A percentile compares a stretch with the other conserved stretches of the same genome.
Conservation (phyloP, 2,888 invertebrate species). For the Palloptera scutellata region DNA sequence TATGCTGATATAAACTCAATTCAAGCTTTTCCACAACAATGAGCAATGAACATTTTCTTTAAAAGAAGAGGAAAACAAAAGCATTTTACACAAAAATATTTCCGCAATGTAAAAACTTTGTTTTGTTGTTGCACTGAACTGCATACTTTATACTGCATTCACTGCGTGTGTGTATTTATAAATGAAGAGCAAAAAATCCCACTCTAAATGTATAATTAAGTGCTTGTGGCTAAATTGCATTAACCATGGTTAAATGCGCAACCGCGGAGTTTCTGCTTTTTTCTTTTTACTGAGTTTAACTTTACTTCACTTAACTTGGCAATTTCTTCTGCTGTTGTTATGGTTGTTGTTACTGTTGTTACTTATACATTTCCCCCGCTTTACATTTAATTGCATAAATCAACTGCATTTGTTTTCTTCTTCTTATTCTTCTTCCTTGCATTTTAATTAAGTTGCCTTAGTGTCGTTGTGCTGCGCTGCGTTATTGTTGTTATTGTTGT, state of each 20-base stretch:
- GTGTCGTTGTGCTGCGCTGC: background rate
- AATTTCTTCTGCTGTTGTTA: constrained; percentile 11
- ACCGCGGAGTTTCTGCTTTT: constrained; percentile 37
- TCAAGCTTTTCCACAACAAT: no score
- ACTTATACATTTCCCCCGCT: constrained; percentile 9
- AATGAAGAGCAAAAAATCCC: no score
- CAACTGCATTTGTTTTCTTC: constrained; percentile 47
- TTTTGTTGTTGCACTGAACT: no score
- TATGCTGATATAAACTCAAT: no score
- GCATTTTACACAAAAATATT: constrained; percentile 21
- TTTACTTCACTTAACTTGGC: constrained; percentile 31
- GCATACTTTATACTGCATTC: no score
- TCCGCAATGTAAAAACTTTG: constrained; percentile 13
- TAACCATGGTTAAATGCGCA: constrained; percentile 62
- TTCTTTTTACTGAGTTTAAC: constrained; percentile 11
- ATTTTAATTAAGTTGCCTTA: background rate
- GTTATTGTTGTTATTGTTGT: constrained; percentile 35
- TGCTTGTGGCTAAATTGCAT: constrained; percentile 63
- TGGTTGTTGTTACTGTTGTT: constrained; percentile 15
- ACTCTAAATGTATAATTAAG: constrained; percentile 55
- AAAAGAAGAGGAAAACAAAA: no score
- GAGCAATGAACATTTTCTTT: no score
- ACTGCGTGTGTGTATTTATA: no score
- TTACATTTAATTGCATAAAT: constrained; percentile 47
- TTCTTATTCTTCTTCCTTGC: constrained; percentile 53